phyloP scores from a whole-genome alignment of 2,888 invertebrate species.

The Drosophila suboccidentalis region DNA sequence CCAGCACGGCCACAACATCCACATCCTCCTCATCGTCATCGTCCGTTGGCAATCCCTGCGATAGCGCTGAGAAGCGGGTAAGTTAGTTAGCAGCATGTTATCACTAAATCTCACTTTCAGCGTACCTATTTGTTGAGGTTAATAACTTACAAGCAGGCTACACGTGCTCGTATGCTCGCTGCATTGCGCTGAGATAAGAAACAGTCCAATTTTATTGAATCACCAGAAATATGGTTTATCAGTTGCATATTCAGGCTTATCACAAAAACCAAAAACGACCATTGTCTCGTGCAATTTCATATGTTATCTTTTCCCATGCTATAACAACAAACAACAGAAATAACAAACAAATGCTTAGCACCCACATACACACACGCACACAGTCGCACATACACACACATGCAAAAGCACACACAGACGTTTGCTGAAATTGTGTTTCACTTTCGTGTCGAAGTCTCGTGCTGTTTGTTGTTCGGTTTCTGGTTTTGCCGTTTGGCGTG shows the following conservation, averaged over 20 bases:
- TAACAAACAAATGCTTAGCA: conserved; percentile 51
- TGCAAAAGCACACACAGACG: conserved; percentile 22
- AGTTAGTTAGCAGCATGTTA: conserved; percentile 53
- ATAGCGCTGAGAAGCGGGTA: conserved; percentile 86
- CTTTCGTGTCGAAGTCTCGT: conserved; percentile 76
- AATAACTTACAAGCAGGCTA: conserved; percentile 26
- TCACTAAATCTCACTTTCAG: conserved; percentile 30
- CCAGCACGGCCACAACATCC: conserved; percentile 70
- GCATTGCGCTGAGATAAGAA: conserved; percentile 33
- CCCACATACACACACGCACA: conserved; percentile 28
- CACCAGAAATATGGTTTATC: conserved; percentile 29
- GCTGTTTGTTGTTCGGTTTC: conserved; percentile 63
- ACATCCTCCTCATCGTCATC: conserved; percentile 78
- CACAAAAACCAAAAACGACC: conserved; percentile 17
- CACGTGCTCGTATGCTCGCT: conserved; percentile 55
- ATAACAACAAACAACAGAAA: conserved; percentile 40
- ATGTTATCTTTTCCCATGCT: conserved; percentile 73
- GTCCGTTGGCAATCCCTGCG: conserved; percentile 85
- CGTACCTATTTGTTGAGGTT: conserved; percentile 44
- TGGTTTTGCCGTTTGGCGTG: conserved; percentile 60
- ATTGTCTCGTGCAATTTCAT: conserved; percentile 64
- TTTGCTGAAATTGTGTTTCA: conserved; percentile 67
- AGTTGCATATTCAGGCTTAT: conserved; percentile 27
- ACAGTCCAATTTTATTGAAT: conserved; percentile 29
- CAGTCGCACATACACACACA: conserved; percentile 7